Evolutionary conservation across 2,888 invertebrate genomes (phyloP).

Genomic region (Lingula anatina): DNA sequence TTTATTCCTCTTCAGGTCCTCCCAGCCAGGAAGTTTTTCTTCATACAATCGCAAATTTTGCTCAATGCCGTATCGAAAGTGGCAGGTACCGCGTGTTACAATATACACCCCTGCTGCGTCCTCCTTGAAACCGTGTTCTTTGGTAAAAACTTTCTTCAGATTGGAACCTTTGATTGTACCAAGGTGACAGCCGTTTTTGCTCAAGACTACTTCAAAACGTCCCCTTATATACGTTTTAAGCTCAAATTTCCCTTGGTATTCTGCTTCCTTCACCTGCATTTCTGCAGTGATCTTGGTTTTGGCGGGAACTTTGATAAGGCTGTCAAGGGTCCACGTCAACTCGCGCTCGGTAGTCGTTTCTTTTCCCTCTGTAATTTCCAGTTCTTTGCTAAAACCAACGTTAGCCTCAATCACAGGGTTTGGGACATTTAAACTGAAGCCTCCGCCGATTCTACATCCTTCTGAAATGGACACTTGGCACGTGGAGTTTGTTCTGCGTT

Average conservation of each 20-base stretch:
- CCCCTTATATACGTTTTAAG: conserved; percentile 45
- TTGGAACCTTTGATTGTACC: conserved; percentile 42
- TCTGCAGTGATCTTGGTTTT: conserved; percentile 31
- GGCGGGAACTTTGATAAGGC: conserved; percentile 45
- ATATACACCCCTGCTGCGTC: conserved; percentile 24
- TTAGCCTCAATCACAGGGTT: conserved; percentile 51
- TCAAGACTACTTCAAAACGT: conserved; percentile 41
- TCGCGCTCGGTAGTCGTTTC: conserved; percentile 46
- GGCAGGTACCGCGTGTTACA: conserved; percentile 45
- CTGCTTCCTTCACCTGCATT: conserved; percentile 41
- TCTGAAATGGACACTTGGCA: conserved; percentile 40
- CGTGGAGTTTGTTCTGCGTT: conserved; percentile 45
- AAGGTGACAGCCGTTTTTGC: conserved; percentile 45
- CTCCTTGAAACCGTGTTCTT: conserved; percentile 28
- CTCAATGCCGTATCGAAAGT: conserved; percentile 51
- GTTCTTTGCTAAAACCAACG: conserved; percentile 48
- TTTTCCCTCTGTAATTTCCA: conserved; percentile 40
- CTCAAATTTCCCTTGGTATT: conserved; percentile 43
- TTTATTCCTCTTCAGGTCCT: no score
- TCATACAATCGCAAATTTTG: conserved; percentile 50
- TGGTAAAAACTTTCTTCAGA: conserved; percentile 41
- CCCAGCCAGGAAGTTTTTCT: no score
- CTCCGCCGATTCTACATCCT: conserved; percentile 33
- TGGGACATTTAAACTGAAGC: conserved; percentile 46
- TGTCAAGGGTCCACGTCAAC: conserved; percentile 51